Conservation (phyloP, 2,797 vertebrate species). For the Bothrops alternatus region DNA sequence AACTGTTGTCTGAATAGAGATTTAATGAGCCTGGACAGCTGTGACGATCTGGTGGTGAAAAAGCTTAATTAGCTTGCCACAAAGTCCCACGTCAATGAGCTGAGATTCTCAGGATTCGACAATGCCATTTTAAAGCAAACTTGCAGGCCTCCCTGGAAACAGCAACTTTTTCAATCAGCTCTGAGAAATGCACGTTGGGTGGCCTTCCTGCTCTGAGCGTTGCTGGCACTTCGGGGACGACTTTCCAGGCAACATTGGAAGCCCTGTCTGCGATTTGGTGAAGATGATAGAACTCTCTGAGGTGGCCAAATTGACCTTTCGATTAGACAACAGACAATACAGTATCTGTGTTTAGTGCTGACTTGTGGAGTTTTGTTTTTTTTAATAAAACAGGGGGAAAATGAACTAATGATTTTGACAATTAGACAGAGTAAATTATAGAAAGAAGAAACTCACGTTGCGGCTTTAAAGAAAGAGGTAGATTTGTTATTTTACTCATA, state of each 20-base stretch:
- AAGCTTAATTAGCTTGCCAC: constrained; percentile 61
- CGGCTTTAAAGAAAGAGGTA: not conserved
- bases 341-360: not conserved
- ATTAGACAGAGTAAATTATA: not conserved
- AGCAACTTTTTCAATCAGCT: constrained; percentile 43
- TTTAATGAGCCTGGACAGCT: constrained; percentile 63
- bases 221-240: not conserved
- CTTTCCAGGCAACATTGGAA: not conserved
- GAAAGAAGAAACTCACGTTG: not conserved
- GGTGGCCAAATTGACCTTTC: not conserved
- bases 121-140: constrained; percentile 46
- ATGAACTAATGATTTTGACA: not conserved
- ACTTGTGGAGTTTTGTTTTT: not conserved
- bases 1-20: constrained; percentile 47
- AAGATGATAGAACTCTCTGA: not conserved
- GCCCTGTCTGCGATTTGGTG: not conserved
- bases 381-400: not conserved
- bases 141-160: constrained; percentile 20
- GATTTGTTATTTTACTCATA: not conserved
- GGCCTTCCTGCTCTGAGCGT: constrained; percentile 41
- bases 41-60: constrained; percentile 53
- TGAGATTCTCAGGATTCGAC: constrained; percentile 59
- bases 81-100: constrained; percentile 20
- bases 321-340: not conserved
- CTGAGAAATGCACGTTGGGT: constrained; percentile 36